A percentile compares a stretch with the other conserved stretches of the same genome.
Evolutionary conservation across 2,797 vertebrate genomes (phyloP).

Genomic region (Cygnus olor): DNA sequence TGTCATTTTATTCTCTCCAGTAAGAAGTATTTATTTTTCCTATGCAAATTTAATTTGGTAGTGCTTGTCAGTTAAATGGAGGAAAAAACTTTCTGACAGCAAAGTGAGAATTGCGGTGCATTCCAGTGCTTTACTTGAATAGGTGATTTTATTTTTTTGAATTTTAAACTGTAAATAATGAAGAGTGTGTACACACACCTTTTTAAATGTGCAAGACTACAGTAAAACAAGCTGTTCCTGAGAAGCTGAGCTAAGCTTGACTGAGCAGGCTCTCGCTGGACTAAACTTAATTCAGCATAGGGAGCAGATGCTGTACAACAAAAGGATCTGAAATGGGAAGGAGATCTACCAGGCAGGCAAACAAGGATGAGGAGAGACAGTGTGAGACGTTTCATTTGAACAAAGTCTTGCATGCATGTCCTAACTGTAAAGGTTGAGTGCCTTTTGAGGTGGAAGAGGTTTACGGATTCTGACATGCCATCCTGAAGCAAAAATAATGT

Average conservation of each 20-base stretch:
- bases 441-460: not conserved
- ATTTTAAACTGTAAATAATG: constrained; percentile 8
- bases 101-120: not conserved
- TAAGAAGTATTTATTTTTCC: constrained; percentile 11
- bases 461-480: not conserved
- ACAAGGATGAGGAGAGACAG: not conserved
- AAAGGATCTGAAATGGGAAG: not conserved
- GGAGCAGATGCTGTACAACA: not conserved
- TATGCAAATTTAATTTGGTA: not conserved
- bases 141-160: not conserved
- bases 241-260: constrained; percentile 6
- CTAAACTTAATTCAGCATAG: not conserved
- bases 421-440: not conserved
- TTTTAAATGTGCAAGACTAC: not conserved
- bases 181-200: not conserved
- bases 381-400: not conserved
- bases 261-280: not conserved
- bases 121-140: not conserved
- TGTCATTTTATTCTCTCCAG: not conserved
- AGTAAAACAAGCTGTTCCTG: not conserved
- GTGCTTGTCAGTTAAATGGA: not conserved
- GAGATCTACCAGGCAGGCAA: not conserved
- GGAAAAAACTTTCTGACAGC: not conserved
- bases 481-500: not conserved
- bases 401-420: not conserved